These are phyloP conservation scores for Strigops habroptila DNA, from an alignment of 2,113 vertebrate species.

Conservation along the genomic window DNA sequence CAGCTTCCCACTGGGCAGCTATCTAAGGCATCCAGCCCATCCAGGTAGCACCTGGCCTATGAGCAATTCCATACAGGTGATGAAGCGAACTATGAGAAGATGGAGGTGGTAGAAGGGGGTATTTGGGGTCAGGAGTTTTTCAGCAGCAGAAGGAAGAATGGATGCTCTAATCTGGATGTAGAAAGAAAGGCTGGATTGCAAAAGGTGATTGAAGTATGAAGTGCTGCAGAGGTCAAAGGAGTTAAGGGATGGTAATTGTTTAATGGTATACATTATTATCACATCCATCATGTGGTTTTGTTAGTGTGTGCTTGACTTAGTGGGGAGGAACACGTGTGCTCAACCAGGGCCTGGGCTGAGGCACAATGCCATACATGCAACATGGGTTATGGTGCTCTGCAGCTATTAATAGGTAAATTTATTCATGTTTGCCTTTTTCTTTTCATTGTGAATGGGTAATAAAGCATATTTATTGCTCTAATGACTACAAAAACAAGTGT, in stretches of 20 bases:
- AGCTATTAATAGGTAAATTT: background rate
- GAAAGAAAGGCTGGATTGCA: background rate
- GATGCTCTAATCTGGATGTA: background rate
- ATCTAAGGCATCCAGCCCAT: background rate
- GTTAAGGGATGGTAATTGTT: background rate
- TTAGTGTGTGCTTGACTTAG: background rate
- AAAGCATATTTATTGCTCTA: background rate
- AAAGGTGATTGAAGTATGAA: background rate
- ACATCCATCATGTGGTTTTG: background rate
- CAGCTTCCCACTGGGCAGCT: background rate
- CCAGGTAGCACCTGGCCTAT: background rate
- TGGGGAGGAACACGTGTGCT: rapidly evolving
- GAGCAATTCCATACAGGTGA: rapidly evolving
- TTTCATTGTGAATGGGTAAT: background rate
- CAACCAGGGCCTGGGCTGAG: background rate
- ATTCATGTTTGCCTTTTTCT: background rate
- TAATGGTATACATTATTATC: background rate
- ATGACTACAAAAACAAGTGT: background rate
- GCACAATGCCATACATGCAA: background rate
- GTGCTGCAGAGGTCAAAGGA: background rate
- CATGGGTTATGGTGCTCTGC: background rate
- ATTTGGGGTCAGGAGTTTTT: no score
- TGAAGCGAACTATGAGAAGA: background rate
- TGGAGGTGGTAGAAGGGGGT: background rate
- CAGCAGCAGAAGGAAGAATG: background rate